phyloP scores from a whole-genome alignment of 1,140 invertebrate species.

The Homalodisca vitripennis region DNA sequence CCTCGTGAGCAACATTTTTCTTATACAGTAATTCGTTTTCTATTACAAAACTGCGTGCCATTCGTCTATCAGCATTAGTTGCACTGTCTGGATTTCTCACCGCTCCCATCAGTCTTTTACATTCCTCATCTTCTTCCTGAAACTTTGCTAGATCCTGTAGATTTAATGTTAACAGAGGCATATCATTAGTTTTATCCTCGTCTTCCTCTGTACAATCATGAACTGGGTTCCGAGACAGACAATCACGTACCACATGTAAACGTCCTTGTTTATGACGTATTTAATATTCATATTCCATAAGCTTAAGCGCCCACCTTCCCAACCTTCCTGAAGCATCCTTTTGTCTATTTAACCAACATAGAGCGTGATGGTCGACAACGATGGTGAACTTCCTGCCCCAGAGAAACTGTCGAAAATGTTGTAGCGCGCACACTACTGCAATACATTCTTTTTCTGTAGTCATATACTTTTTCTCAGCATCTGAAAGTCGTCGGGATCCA shows the following conservation, averaged over 20 bases:
- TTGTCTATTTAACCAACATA: conserved; percentile 50
- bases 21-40: neutral
- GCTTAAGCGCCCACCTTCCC: conserved; percentile 51
- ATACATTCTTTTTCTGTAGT: conserved; percentile 49
- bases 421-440: conserved; percentile 46
- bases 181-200: neutral
- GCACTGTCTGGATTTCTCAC: neutral
- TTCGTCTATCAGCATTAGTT: neutral
- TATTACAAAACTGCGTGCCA: neutral
- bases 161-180: neutral
- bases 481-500: conserved; percentile 41
- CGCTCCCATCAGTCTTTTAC: neutral
- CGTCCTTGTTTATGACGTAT: conserved; percentile 48
- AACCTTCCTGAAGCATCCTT: conserved; percentile 52
- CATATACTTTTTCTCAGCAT: conserved; percentile 46
- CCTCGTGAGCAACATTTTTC: neutral
- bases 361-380: conserved; percentile 53
- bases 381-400: conserved; percentile 52
- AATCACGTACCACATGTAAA: neutral
- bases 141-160: neutral
- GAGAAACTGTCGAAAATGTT: conserved; percentile 52
- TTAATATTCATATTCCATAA: conserved; percentile 52
- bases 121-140: neutral
- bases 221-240: neutral
- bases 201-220: neutral